Percentiles rank a stretch among this genome's conserved stretches.
Conservation (phyloP, 1,140 invertebrate species). For the Bombus soroeensis region DNA sequence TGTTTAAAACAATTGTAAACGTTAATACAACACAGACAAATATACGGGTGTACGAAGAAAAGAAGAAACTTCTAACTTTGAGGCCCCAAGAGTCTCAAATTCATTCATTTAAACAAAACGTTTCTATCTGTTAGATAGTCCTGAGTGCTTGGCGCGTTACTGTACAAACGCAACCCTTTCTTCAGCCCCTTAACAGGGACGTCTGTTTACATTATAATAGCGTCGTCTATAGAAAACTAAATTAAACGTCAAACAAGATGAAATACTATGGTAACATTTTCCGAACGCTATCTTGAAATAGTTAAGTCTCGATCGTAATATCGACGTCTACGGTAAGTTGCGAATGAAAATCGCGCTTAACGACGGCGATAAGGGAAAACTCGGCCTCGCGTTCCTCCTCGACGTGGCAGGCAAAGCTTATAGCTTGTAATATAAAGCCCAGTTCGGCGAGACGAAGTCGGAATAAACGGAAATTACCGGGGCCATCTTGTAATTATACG, state of each 20-base stretch:
- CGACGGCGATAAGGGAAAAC: constrained; percentile 49
- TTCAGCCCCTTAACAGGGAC: no score
- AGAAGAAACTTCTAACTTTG: no score
- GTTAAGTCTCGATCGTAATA: background rate
- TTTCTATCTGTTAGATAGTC: no score
- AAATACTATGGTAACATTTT: background rate
- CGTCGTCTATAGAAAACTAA: no score
- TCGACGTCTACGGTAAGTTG: background rate
- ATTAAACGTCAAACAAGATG: background rate
- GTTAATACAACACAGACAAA: no score
- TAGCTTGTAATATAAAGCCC: constrained; percentile 63
- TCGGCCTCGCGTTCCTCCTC: constrained; percentile 13
- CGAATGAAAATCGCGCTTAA: constrained; percentile 40
- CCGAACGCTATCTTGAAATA: background rate
- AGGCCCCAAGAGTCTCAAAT: no score
- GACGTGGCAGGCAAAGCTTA: constrained; percentile 20
- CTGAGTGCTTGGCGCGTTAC: no score
- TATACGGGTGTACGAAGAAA: no score
- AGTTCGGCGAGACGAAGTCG: constrained; percentile 76
- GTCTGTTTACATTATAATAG: no score
- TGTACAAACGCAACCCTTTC: no score
- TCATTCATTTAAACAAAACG: no score
- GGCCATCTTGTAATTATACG: constrained; percentile 84
- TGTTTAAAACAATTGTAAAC: no score
- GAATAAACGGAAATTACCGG: constrained; percentile 83